phyloP scores from a whole-genome alignment of 2,888 invertebrate genomes.

The Patella depressa region DNA sequence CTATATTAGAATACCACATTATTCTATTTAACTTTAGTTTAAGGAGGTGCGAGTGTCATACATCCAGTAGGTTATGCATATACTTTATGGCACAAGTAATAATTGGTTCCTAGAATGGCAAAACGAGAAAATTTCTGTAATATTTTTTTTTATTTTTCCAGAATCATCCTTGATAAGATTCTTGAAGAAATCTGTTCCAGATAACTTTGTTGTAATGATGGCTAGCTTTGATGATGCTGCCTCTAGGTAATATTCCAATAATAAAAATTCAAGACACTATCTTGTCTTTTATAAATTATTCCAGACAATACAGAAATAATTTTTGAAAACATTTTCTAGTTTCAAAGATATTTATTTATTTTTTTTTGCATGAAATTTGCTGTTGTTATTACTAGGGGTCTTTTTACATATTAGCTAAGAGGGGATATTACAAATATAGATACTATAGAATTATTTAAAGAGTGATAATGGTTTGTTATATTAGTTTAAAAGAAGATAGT shows the following conservation, averaged over 20 bases:
- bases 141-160: conserved; percentile 36
- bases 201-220: conserved; percentile 55
- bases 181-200: conserved; percentile 58
- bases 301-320: no score
- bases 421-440: no score
- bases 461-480: conserved; percentile 19
- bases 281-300: no score
- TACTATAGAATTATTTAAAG: no score
- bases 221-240: conserved; percentile 68
- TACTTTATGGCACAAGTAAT: background rate
- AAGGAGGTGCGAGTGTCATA: background rate
- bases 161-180: conserved; percentile 62
- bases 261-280: no score
- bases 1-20: no score
- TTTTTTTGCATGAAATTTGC: background rate
- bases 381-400: background rate
- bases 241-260: conserved; percentile 46
- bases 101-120: background rate
- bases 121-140: no score
- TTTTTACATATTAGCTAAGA: background rate
- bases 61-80: background rate
- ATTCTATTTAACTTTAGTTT: background rate
- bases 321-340: no score
- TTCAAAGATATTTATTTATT: background rate
- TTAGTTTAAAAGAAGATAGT: conserved; percentile 63